Evolutionary conservation across 2,888 invertebrate genomes (phyloP).

Genomic region (Dasysyrphus albostriatus): DNA sequence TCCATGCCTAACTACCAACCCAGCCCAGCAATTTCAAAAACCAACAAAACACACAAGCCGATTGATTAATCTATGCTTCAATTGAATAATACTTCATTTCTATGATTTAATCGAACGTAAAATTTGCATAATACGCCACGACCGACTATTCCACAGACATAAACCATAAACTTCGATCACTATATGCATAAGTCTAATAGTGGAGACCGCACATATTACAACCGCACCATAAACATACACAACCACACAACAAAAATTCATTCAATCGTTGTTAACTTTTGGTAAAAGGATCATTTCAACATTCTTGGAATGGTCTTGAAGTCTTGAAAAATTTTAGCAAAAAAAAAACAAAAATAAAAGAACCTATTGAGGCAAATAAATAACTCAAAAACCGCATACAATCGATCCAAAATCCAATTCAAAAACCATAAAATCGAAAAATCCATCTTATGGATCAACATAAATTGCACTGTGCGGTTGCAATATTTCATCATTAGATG

Average conservation of each 20-base stretch:
- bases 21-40: neutral
- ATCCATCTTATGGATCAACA: constrained; percentile 68
- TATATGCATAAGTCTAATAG: neutral
- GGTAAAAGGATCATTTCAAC: constrained; percentile 51
- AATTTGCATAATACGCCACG: constrained; percentile 60
- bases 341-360: constrained; percentile 11
- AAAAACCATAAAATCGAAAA: constrained; percentile 71
- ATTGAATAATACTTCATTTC: constrained; percentile 65
- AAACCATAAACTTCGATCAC: too few relatives aligned
- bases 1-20: constrained; percentile 5
- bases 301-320: constrained; percentile 26
- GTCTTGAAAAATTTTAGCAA: neutral
- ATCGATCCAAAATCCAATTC: constrained; percentile 72
- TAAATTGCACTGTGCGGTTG: constrained; percentile 70
- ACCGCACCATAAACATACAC: neutral
- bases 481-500: constrained; percentile 75
- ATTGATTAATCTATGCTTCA: constrained; percentile 67
- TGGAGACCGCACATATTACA: neutral
- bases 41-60: constrained; percentile 37
- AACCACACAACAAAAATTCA: constrained; percentile 21
- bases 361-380: constrained; percentile 60
- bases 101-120: constrained; percentile 59
- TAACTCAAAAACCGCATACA: constrained; percentile 71
- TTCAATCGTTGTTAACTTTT: constrained; percentile 41
- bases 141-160: neutral